phyloP scores from a whole-genome alignment of 2,113 vertebrate species.

The Centrocercus urophasianus region DNA sequence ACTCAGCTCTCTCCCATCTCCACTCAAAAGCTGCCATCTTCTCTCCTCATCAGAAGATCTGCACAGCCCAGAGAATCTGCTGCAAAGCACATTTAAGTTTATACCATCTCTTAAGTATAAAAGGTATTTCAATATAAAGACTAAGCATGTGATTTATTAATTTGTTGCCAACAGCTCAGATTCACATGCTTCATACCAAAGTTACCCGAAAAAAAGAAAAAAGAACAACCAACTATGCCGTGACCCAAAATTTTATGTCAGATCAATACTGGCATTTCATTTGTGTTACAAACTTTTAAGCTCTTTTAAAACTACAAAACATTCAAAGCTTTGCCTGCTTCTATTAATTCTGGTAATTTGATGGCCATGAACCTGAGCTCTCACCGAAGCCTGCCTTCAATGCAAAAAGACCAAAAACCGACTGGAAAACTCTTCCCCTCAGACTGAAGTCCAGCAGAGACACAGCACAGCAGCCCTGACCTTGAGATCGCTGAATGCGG shows the following conservation, averaged over 20 bases:
- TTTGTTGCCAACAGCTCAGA: background rate
- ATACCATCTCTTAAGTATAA: background rate
- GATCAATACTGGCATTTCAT: background rate
- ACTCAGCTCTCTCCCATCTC: background rate
- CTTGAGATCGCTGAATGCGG: background rate
- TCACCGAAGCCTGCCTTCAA: background rate
- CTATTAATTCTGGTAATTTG: background rate
- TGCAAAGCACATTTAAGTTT: background rate
- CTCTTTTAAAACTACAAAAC: constrained; percentile 36
- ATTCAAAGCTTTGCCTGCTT: constrained; percentile 21
- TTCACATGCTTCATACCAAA: background rate
- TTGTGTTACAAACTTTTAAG: constrained; percentile 9
- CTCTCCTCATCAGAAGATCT: background rate
- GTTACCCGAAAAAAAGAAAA: background rate
- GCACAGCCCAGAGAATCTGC: background rate
- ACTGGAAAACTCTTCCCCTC: background rate
- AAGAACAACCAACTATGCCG: background rate
- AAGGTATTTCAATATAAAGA: background rate
- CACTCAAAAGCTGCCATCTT: background rate
- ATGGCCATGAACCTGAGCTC: background rate
- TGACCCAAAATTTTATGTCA: background rate
- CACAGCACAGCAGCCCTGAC: background rate
- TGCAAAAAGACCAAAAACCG: background rate
- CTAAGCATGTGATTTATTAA: background rate
- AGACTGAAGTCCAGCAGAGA: background rate